These are phyloP conservation scores for Scaptodrosophila latifasciaeformis DNA, from an alignment of 2,888 invertebrate species.

Conservation along the genomic window DNA sequence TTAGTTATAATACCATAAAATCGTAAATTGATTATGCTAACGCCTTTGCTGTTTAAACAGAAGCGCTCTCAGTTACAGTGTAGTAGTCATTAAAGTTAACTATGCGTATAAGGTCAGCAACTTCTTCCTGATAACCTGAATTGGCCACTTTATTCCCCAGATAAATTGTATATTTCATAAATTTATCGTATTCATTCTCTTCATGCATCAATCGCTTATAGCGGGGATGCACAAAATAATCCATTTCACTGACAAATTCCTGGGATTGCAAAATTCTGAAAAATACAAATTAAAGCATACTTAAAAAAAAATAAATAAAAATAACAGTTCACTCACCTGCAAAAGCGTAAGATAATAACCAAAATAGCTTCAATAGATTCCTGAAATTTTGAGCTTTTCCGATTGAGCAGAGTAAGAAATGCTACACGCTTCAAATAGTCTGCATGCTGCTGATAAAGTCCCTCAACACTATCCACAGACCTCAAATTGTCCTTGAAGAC, in stretches of 20 bases:
- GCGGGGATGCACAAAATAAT: slow-evolving; percentile 70
- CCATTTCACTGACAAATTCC: slow-evolving; percentile 55
- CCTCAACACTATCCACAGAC: slow-evolving; percentile 81
- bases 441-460: slow-evolving; percentile 83
- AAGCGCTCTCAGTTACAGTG: background rate
- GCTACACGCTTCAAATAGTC: slow-evolving; percentile 84
- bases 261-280: slow-evolving; percentile 69
- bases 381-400: slow-evolving; percentile 81
- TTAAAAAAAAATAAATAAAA: background rate
- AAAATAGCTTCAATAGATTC: slow-evolving; percentile 83
- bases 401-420: slow-evolving; percentile 84
- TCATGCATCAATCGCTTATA: slow-evolving; percentile 70
- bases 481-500: slow-evolving; percentile 82
- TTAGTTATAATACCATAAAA: background rate
- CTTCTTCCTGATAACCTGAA: slow-evolving; percentile 74
- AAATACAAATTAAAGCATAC: background rate
- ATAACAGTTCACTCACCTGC: slow-evolving; percentile 58
- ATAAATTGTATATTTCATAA: slow-evolving; percentile 72
- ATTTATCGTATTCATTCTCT: slow-evolving; percentile 72
- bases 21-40: background rate
- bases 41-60: background rate
- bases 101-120: slow-evolving; percentile 72
- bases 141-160: slow-evolving; percentile 73
- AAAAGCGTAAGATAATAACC: slow-evolving; percentile 80
- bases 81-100: slow-evolving; percentile 74